Base-by-base conservation (phyloP, 2,888 invertebrate genomes). In the Elmis aenea region DNA sequence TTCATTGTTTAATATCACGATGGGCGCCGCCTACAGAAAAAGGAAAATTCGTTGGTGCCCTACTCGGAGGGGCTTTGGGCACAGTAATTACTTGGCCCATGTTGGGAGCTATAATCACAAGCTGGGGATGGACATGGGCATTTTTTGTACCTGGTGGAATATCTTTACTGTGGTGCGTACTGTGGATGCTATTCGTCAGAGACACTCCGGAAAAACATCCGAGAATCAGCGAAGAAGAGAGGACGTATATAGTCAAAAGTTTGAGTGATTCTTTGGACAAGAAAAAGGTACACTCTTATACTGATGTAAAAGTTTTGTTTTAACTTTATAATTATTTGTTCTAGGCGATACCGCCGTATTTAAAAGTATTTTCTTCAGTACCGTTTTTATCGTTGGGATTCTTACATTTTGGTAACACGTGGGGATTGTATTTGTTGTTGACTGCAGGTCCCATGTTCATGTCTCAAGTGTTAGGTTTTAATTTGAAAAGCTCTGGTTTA, bases 391-490 rank as follows among this genome's bases (percentile, higher is more conserved):
- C 82, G 0, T 70, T 86, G 55, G 51, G 73, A 5, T 51, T 81
- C 1, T 68, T 83, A 13, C 86, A 86, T 52, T 85, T 81, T 52
- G 86, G 86, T 21, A 86, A 83, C 55, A 67, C 84, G 38, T 86
- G 85, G 79, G 81, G 86, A 1, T 61, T 86, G 14, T 84, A 81
- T 62, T 83, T 86, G 58, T 74, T 85, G 28, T 76, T 85, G 66
- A 85, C 83, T 1, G 81, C 81, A 20, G 83, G 85, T 25, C 85
- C 85, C 3, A 80, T 83, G 51, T 86, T 81, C 58, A 73, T 86
- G 54, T 81, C 83, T 23, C 81, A 80, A 50, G 74, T 82, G 0
- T 64, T 86, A 25, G 83, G 83, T 3, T 85, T 85, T 55, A 75
- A 83, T 52, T 58, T 86, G 10, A 72, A 79, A 1, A 77, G 81